Evolutionary conservation across 2,888 invertebrate species (phyloP).

Genomic region (Cephus sareptanus): DNA sequence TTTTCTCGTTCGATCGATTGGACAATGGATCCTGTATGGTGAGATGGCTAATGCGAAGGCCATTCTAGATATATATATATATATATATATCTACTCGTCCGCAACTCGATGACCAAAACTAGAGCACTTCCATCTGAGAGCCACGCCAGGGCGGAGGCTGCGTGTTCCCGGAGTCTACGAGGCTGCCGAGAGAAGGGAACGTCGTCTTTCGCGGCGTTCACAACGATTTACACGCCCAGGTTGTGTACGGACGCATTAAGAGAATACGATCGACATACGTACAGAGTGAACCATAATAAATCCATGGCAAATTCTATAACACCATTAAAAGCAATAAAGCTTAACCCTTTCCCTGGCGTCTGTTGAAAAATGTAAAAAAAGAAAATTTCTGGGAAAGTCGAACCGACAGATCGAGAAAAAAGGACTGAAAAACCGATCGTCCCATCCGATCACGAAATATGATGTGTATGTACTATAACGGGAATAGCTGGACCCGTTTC

Average conservation of each 20-base stretch:
- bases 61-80: neutral
- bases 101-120: slow-evolving; percentile 36
- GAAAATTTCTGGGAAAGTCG: neutral
- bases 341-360: neutral
- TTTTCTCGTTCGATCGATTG: neutral
- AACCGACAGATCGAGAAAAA: neutral
- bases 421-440: neutral
- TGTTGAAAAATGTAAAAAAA: neutral
- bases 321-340: neutral
- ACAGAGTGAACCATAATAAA: neutral
- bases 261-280: neutral
- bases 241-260: neutral
- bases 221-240: slow-evolving; percentile 22
- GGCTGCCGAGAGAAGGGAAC: slow-evolving; percentile 44
- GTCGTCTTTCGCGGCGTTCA: slow-evolving; percentile 38
- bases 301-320: neutral
- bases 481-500: neutral
- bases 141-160: slow-evolving; percentile 38
- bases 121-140: slow-evolving; percentile 27
- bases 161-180: slow-evolving; percentile 25
- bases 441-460: neutral
- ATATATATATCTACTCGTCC: slow-evolving; percentile 26
- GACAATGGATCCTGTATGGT: neutral
- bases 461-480: neutral
- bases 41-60: slow-evolving; percentile 26